phyloP scores from a whole-genome alignment of 2,888 invertebrate genomes.

The Cybosia mesomella region DNA sequence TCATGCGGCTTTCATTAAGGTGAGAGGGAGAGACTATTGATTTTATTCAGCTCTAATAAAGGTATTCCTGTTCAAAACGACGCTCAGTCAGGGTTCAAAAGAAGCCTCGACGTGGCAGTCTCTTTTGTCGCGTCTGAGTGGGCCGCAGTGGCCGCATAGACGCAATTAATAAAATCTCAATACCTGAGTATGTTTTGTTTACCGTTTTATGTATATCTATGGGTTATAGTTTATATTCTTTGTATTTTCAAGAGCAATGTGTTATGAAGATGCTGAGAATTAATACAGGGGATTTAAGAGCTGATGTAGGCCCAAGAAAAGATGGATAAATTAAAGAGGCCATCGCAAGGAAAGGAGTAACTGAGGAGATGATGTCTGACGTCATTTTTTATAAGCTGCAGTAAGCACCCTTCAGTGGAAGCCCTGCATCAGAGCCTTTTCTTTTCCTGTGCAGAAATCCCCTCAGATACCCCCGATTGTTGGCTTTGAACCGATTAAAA shows the following conservation, averaged over 20 bases:
- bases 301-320: no score
- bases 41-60: constrained; percentile 77
- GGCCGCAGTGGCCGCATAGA: constrained; percentile 22
- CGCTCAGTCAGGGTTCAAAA: constrained; percentile 65
- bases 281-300: no score
- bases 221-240: neutral
- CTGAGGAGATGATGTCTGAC: no score
- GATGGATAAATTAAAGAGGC: no score
- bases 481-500: no score
- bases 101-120: constrained; percentile 64
- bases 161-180: constrained; percentile 62
- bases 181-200: constrained; percentile 24
- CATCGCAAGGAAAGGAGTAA: no score
- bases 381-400: no score
- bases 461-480: no score
- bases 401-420: no score
- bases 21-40: constrained; percentile 70
- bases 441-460: no score
- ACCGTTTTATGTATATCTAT: neutral
- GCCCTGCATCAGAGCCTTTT: no score
- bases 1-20: constrained; percentile 77
- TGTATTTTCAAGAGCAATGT: neutral
- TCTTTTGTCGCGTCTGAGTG: constrained; percentile 64
- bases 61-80: constrained; percentile 71
- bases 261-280: no score